Evolutionary conservation across 1,140 invertebrate species (phyloP), one percentile per base, ranked within the genome.

Genomic region (Drosophila truncata): DNA sequence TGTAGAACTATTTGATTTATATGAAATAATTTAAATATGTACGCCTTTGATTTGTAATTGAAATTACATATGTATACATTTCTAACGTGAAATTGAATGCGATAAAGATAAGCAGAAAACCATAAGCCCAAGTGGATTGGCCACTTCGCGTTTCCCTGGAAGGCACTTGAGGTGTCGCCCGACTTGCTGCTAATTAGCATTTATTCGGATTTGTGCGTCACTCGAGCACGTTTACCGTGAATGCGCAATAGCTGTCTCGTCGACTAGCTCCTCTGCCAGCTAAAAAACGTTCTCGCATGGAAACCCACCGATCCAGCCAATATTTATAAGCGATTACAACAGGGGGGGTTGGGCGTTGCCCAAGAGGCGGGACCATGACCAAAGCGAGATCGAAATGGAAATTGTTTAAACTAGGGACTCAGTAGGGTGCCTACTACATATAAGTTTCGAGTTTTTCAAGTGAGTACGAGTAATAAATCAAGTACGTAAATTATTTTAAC

Each of bases 1-100:
- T 81, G 78, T 88, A 88, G 85, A 90, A 78, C 73, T 88, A 90
- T 88, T 90, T 90, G 84, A 88, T 88, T 88, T 88, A 64, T 90
- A 88, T 90, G 87, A 74, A 90, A 74, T 90, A 79, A 81, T 85
- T 88, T 87, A 80, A 88, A 81, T 78, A 80, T 84, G 62, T 85
- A 88, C 77, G 84, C 80, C 81, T 88, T 83, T 90, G 78, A 80
- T 88, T 88, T 86, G 74, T 85, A 85, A 85, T 86, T 87, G 76
- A 88, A 87, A 87, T 87, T 87, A 80, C 77, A 87, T 87, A 82
- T 71, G 60, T 76, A 72, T 72, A 72, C 69, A 72, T 72, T 72
- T 72, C 69, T 72, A 72, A 72, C 66, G 60, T 72, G 66, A 72
- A 71, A 72, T 54, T 37, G 52, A 54, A 37, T 54, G 44, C 66